phyloP scores from a whole-genome alignment of 2,113 vertebrate species.

The Penelope pileata region DNA sequence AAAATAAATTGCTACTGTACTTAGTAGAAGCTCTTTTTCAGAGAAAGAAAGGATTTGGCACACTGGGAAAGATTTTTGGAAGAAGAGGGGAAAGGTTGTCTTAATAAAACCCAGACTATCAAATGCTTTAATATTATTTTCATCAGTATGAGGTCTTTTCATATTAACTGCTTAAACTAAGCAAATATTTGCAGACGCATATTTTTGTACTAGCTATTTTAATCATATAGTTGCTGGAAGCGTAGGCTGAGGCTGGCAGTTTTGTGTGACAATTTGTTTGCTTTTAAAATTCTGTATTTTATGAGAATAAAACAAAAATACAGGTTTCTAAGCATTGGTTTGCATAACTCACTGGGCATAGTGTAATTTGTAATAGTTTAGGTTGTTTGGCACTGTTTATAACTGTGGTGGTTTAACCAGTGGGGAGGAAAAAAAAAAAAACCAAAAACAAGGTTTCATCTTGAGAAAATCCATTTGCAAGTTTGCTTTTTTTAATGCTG shows the following conservation, averaged over 20 bases:
- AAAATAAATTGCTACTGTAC: not conserved
- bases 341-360: slow-evolving; percentile 19
- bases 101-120: slow-evolving; percentile 39
- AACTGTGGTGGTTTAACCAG: not conserved
- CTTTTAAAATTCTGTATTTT: slow-evolving; percentile 63
- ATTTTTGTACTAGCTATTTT: slow-evolving; percentile 57
- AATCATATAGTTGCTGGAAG: slow-evolving; percentile 63
- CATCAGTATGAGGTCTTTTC: not conserved
- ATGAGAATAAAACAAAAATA: slow-evolving; percentile 61
- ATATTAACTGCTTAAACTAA: slow-evolving; percentile 47
- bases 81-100: not conserved
- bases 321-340: slow-evolving; percentile 32
- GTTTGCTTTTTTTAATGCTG: not conserved
- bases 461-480: not conserved
- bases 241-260: slow-evolving; percentile 13
- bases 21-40: not conserved
- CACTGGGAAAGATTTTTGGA: not conserved
- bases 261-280: slow-evolving; percentile 56
- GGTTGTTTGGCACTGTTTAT: slow-evolving; percentile 22
- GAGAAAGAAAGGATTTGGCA: not conserved
- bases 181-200: slow-evolving; percentile 34
- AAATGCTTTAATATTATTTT: slow-evolving; percentile 46
- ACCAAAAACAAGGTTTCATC: not conserved
- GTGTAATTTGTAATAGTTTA: slow-evolving; percentile 34
- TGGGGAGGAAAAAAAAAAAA: not conserved